These are phyloP conservation scores for Engraulis encrasicolus DNA, from an alignment of 2,113 vertebrate species.

Conservation along the genomic window DNA sequence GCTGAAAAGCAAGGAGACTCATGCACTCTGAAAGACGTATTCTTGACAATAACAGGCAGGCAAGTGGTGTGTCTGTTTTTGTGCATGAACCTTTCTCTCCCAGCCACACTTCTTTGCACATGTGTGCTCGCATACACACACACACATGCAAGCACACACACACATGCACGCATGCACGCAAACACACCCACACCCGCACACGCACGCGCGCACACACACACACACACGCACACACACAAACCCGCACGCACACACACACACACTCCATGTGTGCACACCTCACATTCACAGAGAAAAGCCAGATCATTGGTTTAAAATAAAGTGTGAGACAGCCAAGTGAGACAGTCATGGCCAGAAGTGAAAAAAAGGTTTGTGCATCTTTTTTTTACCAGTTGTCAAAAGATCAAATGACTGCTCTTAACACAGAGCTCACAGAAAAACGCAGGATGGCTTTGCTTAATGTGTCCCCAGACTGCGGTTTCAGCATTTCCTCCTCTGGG, in stretches of 20 bases:
- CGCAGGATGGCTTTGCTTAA: no score
- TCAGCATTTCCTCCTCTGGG: no score
- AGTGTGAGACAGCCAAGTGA: neutral
- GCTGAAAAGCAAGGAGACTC: neutral
- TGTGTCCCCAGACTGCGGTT: no score
- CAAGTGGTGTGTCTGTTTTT: neutral
- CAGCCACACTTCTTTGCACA: neutral
- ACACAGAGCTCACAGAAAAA: neutral
- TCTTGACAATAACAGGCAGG: neutral
- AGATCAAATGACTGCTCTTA: neutral
- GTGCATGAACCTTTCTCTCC: neutral
- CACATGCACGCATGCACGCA: neutral
- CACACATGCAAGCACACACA: neutral
- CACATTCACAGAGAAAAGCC: neutral
- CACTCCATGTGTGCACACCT: neutral
- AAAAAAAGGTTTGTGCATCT: neutral
- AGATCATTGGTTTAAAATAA: neutral
- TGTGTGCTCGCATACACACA: neutral
- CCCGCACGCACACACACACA: neutral
- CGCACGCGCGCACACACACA: neutral
- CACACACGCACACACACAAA: neutral
- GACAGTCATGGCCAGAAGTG: neutral
- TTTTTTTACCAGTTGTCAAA: neutral
- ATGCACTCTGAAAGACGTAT: constrained; percentile 16
- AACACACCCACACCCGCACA: neutral